phyloP scores from a whole-genome alignment of 2,113 vertebrate species.

The Erpornis zantholeuca region DNA sequence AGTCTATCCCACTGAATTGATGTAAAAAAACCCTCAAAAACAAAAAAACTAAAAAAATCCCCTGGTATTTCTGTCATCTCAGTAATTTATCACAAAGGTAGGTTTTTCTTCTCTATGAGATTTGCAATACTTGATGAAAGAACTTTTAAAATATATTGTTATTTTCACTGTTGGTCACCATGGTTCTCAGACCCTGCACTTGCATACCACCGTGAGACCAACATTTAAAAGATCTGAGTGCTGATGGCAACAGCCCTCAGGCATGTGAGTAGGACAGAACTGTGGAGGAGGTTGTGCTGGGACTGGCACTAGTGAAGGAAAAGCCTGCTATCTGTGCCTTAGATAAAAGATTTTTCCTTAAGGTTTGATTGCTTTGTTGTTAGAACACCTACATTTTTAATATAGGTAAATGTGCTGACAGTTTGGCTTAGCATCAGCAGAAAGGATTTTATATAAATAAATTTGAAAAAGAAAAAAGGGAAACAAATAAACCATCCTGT shows the following conservation, averaged over 20 bases:
- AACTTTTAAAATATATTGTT: background rate
- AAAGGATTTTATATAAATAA: constrained; percentile 44
- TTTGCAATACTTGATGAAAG: background rate
- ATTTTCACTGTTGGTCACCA: background rate
- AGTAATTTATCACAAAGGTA: background rate
- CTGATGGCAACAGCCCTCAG: background rate
- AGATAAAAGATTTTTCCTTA: background rate
- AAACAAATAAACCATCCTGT: constrained; percentile 58
- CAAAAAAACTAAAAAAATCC: background rate
- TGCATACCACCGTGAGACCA: background rate
- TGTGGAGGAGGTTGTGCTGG: background rate
- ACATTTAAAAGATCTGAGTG: background rate
- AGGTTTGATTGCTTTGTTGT: constrained; percentile 34
- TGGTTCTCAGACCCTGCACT: background rate
- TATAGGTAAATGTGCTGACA: constrained; percentile 53
- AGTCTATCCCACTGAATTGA: background rate
- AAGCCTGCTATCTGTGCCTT: background rate
- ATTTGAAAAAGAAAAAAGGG: constrained; percentile 8
- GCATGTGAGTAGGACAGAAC: background rate
- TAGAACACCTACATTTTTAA: constrained; percentile 53
- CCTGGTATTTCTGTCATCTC: background rate
- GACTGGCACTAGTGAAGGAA: background rate
- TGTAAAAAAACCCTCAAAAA: background rate
- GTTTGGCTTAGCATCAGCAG: constrained; percentile 34
- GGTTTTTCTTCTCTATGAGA: background rate